Base-by-base conservation (phyloP, 2,113 vertebrate species). In the Salvelinus sp. region DNA sequence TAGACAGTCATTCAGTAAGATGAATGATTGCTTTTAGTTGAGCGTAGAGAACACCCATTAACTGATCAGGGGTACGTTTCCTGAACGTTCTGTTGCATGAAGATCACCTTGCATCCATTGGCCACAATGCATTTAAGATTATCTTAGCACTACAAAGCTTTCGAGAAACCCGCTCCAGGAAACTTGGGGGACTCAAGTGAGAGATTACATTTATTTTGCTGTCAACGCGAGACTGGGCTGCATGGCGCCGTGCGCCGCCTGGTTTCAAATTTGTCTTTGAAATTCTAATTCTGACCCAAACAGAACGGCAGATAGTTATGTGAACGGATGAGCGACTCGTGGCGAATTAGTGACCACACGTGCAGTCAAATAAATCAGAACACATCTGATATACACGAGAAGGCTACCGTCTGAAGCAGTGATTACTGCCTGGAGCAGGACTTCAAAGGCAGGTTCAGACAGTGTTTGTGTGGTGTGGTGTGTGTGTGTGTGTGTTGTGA, bases 401-500 rank as follows among this genome's bases (percentile, higher is more conserved):
- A 57, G 54, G 54, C 54, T 18, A 20, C 3, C 16, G 18, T 20
- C 54, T 30, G 27, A 30, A 58, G 13, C 70, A 16, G 23, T 12
- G 10, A 58, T 25, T 57, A 57, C 54, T 57, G 6, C 54, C 54
- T 20, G 54, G 54, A 57, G 54, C 54, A 57, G 54, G 9, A 4
- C 54, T 57, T 57, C 16, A 57, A 20, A 20, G 54, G 54, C 16
- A 57, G 14, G 54, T 16, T 57, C 18, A 57, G 54, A 20, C 14
- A 6, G 18, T 6, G 50, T 54, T 27, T 27, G 48, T 50, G 48
- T 50, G 48, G 47, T 50, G 47, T 50, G 47, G 23, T 25, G 69
- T 71, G 68, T 71, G 69, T 57, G 22, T 73, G 71, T 62, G 22
- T 47, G 64, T 65, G 60, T 73, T 73, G 71, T 62, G 22, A 28